Conservation (phyloP, 2,888 invertebrate species). For the Neria commutata region DNA sequence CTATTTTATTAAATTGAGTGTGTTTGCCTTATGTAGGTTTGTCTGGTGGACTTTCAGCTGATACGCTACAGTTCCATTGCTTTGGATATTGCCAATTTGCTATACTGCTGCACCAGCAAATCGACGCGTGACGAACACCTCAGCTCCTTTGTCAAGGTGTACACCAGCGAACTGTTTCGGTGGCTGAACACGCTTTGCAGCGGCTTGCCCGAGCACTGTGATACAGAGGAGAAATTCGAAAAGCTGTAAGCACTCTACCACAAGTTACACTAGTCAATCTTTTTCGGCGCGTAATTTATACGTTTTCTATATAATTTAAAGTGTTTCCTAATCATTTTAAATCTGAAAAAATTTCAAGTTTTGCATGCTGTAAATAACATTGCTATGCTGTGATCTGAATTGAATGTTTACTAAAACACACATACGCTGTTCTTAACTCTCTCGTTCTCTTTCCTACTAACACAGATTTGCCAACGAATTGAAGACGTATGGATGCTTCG, state of each 20-base stretch:
- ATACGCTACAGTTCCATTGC: slow-evolving; percentile 74
- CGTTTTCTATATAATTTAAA: no score
- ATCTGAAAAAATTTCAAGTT: no score
- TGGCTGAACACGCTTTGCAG: slow-evolving; percentile 66
- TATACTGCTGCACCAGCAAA: slow-evolving; percentile 72
- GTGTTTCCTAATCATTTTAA: slow-evolving; percentile 1
- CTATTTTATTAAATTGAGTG: background rate
- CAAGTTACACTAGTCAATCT: no score
- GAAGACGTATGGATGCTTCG: slow-evolving; percentile 69
- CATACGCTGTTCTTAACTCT: background rate
- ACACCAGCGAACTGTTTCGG: slow-evolving; percentile 67
- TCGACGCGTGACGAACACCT: slow-evolving; percentile 68
- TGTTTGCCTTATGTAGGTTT: slow-evolving; percentile 63
- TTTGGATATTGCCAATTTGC: slow-evolving; percentile 70
- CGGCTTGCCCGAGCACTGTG: slow-evolving; percentile 49
- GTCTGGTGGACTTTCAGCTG: slow-evolving; percentile 74
- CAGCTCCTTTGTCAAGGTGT: slow-evolving; percentile 66
- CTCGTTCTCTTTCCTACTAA: background rate
- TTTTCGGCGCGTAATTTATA: background rate
- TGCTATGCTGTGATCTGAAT: no score
- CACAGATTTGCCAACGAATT: slow-evolving; percentile 69
- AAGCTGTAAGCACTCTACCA: slow-evolving; percentile 67
- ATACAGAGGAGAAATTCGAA: slow-evolving; percentile 64
- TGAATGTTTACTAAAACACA: background rate
- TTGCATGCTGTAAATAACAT: no score